These are phyloP conservation scores for Amaurobius ferox DNA, from an alignment of 2,888 invertebrate genomes.

Conservation along the genomic window DNA sequence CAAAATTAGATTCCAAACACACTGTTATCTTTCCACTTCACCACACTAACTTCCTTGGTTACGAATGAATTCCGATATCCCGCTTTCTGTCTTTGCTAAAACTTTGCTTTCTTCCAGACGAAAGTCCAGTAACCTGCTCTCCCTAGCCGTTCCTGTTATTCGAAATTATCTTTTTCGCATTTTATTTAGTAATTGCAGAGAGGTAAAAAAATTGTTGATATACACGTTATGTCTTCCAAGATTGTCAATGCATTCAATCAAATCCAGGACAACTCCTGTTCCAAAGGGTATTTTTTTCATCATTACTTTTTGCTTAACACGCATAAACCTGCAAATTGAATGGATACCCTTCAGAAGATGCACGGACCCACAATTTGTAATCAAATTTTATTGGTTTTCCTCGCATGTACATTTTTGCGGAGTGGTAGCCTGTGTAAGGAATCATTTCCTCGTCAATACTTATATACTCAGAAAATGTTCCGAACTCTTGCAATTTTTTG, in stretches of 20 bases:
- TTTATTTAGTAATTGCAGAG: not conserved
- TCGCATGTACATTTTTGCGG: conserved; percentile 24
- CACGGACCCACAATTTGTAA: conserved; percentile 19
- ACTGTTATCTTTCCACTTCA: conserved; percentile 19
- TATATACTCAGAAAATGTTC: not conserved
- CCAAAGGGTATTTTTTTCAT: conserved; percentile 12
- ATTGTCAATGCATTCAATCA: conserved; percentile 9
- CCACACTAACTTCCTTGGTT: not conserved
- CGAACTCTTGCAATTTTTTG: not conserved
- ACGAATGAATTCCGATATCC: not conserved
- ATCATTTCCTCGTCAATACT: conserved; percentile 18
- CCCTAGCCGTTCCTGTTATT: not conserved
- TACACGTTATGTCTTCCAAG: not conserved
- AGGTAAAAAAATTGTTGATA: conserved; percentile 17
- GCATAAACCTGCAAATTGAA: too few relatives aligned
- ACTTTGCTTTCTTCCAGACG: not conserved
- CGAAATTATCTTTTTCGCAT: not conserved
- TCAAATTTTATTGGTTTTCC: too few relatives aligned
- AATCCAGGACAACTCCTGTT: conserved; percentile 7
- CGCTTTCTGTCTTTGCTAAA: not conserved
- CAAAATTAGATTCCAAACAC: conserved; percentile 6
- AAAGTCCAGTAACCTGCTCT: not conserved
- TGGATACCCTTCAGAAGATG: conserved; percentile 7
- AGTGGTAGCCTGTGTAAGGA: conserved; percentile 8
- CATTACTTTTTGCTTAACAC: not conserved